phyloP scores from a whole-genome alignment of 1,140 invertebrate species.

The Megalonaias nervosa region DNA sequence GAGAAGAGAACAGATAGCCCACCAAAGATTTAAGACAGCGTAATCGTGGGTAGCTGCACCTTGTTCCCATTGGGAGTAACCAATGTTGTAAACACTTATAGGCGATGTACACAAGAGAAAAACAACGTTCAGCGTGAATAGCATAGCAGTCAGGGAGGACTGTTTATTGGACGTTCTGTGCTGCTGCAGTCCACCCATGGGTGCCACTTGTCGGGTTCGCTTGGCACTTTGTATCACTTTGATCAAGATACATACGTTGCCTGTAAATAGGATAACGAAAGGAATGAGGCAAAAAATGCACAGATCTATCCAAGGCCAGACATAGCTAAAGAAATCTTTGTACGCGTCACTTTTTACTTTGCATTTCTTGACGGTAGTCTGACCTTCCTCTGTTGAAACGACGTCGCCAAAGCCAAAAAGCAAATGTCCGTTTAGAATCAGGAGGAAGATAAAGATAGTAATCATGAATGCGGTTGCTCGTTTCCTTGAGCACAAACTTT shows the following conservation, averaged over 20 bases:
- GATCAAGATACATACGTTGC: slow-evolving; percentile 17
- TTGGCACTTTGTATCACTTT: slow-evolving; percentile 29
- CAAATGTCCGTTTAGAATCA: slow-evolving; percentile 45
- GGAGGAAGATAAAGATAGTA: slow-evolving; percentile 27
- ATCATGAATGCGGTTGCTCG: slow-evolving; percentile 27
- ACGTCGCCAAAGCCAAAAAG: slow-evolving; percentile 27
- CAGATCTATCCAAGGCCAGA: slow-evolving; percentile 34
- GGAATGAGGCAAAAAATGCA: slow-evolving; percentile 29
- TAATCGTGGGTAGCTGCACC: slow-evolving; percentile 4
- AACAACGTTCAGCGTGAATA: slow-evolving; percentile 44
- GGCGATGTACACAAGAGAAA: slow-evolving; percentile 46
- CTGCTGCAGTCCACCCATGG: slow-evolving; percentile 7
- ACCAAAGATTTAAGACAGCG: slow-evolving; percentile 28
- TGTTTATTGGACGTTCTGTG: slow-evolving; percentile 17
- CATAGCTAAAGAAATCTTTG: slow-evolving; percentile 22
- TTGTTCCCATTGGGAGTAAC: slow-evolving; percentile 32
- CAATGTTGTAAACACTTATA: slow-evolving; percentile 46
- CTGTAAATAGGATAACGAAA: slow-evolving; percentile 20
- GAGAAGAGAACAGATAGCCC: slow-evolving; percentile 39
- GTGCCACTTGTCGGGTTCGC: slow-evolving; percentile 17
- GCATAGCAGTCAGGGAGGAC: slow-evolving; percentile 46
- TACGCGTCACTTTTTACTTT: slow-evolving; percentile 9
- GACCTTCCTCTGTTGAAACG: not conserved
- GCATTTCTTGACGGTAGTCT: slow-evolving; percentile 1
- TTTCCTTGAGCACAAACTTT: slow-evolving; percentile 30